Evolutionary conservation across 2,888 invertebrate species (phyloP).

Genomic region (Dasypolia templi): DNA sequence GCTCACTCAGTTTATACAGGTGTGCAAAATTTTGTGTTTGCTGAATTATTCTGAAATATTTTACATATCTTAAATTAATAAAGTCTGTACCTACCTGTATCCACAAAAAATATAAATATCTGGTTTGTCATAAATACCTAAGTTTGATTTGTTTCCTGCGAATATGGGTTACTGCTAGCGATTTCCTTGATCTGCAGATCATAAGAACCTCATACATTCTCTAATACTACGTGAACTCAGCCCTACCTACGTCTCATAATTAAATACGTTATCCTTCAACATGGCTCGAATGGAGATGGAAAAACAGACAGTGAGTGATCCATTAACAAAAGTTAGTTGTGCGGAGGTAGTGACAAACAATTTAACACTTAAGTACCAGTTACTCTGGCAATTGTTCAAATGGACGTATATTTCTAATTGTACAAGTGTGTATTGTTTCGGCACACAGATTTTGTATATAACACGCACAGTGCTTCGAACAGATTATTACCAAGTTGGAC

Average conservation of each 20-base stretch:
- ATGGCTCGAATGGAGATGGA: constrained; percentile 14
- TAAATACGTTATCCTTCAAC: constrained; percentile 11
- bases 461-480: background rate
- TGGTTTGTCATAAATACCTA: background rate
- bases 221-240: constrained; percentile 4
- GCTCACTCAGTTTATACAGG: background rate
- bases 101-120: background rate
- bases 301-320: constrained; percentile 42
- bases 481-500: constrained; percentile 36
- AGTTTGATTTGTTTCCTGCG: too few species aligned
- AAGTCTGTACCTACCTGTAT: background rate
- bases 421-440: constrained; percentile 19
- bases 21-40: background rate
- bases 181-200: background rate
- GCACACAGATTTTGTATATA: constrained; percentile 52
- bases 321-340: constrained; percentile 37
- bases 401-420: constrained; percentile 34
- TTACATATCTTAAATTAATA: background rate
- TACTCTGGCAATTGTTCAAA: constrained; percentile 48
- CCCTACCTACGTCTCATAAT: constrained; percentile 9
- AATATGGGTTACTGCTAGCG: too few species aligned
- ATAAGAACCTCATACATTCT: background rate
- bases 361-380: constrained; percentile 33
- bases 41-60: background rate
- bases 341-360: constrained; percentile 27